Evolutionary conservation across 1,140 invertebrate genomes (phyloP), one percentile per base, ranked within the genome.

Genomic region (Diorhabda sublineata): DNA sequence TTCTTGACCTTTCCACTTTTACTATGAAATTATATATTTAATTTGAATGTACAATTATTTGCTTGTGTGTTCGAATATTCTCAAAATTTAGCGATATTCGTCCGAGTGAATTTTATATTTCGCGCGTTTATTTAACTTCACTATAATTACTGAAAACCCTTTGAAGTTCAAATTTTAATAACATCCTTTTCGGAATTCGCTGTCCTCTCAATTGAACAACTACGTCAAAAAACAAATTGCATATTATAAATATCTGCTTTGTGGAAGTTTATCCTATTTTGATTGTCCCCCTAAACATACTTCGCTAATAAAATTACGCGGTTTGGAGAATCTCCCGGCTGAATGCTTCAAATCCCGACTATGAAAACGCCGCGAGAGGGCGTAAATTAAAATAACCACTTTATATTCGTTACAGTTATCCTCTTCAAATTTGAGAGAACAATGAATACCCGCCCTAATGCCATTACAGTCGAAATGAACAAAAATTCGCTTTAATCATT

Each of bases 331-430:
- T 52, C 47, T 52, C 6, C 47, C 47, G 47, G 6, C n/a, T 52
- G 6, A n/a, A n/a, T 52, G 47, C 47, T 6, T 8, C n/a, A 52
- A 52, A 52, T 52, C 47, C 47, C 3, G 47, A 52, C 47, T 52
- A 52, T 52, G 6, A 52, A 52, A 52, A 52, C 4, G 47, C 47
- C 47, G 47, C 6, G 47, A n/a, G 47, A 52, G 47, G 26, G 47
- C 47, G 47, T 26, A 52, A 52, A 52, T 52, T 52, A 52, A 52
- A 52, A 52, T 52, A 52, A 52, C n/a, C 47, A 8, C 47, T 52
- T 52, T 52, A 52, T 52, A 52, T 52, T 52, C 47, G 47, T 52
- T n/a, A 52, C 47, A 52, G n/a, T 52, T 52, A 52, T 52, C 47
- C 47, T 52, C 47, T 52, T 52, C 47, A 52, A 52, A 52, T 52